Base-by-base conservation (phyloP, 1,140 invertebrate genomes). In the Drosophila ambigua region DNA sequence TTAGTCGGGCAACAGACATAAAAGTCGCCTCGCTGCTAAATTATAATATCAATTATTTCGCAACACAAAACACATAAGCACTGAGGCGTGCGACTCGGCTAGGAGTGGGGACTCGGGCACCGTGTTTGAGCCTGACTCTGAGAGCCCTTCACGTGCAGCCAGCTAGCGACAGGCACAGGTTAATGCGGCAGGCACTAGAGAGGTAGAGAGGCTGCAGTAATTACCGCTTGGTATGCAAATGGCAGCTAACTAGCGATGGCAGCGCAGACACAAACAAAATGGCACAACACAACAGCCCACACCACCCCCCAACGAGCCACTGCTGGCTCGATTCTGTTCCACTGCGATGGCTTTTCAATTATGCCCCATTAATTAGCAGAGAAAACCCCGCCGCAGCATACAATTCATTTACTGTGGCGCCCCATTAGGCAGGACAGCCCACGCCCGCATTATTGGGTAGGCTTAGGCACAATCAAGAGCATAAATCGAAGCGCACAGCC, bases 11-110 rank as follows among this genome's bases (percentile, higher is more conserved):
- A 57, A 44, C 64, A 77, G 59, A 77, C 74, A 61, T 79, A 59
- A 75, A 79, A 68, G 58, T 71, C 65, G 45, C 49, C 58, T 44
- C 77, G 16, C 60, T 54, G 55, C 77, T 79, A 79, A 79, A 75
- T 79, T 79, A 79, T 79, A 71, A 79, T 75, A 79, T 77, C 75
- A 77, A 77, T 79, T 79, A 79, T 79, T 79, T 75, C 39, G 54
- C 69, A 69, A 59, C 46, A 45, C 64, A 76, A 46, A 76, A 39
- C 28, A 54, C 62, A 61, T 50, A 53, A 52, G 61, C 46, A 53
- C 26, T 20, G 39, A 9, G 15, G n/a, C 5, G 13, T 5, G n/a
- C 6, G 31, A 16, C 16, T 26, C 15, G 51, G 35, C 41, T 28
- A n/a, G 55, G 35, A 55, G 45, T 0, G 41, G 13, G 24, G n/a